A percentile compares a stretch with the other conserved stretches of the same genome.
These are phyloP conservation scores for Mylabris phalerata DNA, from an alignment of 1,140 invertebrate genomes.

Conservation along the genomic window DNA sequence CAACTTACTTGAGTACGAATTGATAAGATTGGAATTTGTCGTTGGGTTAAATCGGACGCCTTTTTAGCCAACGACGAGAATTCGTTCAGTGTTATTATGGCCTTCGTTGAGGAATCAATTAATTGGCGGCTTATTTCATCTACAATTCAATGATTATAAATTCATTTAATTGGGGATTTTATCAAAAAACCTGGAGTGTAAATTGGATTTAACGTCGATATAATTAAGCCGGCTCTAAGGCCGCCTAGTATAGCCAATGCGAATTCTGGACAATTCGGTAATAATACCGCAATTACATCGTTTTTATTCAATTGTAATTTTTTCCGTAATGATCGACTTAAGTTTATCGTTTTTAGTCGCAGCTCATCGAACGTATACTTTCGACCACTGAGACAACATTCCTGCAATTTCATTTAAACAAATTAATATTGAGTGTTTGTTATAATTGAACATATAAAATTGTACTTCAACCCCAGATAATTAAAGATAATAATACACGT, in stretches of 20 bases:
- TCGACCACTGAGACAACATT: conserved; percentile 60
- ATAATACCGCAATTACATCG: conserved; percentile 61
- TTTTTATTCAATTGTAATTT: conserved; percentile 58
- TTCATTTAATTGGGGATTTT: background rate
- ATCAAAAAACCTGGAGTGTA: conserved; percentile 62
- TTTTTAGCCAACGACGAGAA: conserved; percentile 43
- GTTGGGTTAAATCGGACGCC: conserved; percentile 42
- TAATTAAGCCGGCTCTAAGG: conserved; percentile 57
- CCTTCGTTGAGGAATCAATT: conserved; percentile 53
- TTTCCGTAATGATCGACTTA: conserved; percentile 59
- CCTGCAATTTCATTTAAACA: conserved; percentile 41
- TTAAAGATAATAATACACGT: no score
- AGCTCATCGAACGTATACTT: conserved; percentile 62
- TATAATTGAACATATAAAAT: no score
- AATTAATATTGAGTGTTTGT: no score
- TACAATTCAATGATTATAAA: conserved; percentile 40
- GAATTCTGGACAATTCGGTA: conserved; percentile 71
- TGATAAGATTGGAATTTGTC: conserved; percentile 48
- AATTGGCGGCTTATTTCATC: conserved; percentile 72
- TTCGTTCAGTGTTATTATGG: conserved; percentile 55
- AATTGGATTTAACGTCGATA: conserved; percentile 70
- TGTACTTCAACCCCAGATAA: no score
- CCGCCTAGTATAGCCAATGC: conserved; percentile 46
- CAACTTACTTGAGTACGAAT: conserved; percentile 40
- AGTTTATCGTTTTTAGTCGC: conserved; percentile 51